Conservation (phyloP, 2,113 vertebrate species). For the Panurus biarmicus region DNA sequence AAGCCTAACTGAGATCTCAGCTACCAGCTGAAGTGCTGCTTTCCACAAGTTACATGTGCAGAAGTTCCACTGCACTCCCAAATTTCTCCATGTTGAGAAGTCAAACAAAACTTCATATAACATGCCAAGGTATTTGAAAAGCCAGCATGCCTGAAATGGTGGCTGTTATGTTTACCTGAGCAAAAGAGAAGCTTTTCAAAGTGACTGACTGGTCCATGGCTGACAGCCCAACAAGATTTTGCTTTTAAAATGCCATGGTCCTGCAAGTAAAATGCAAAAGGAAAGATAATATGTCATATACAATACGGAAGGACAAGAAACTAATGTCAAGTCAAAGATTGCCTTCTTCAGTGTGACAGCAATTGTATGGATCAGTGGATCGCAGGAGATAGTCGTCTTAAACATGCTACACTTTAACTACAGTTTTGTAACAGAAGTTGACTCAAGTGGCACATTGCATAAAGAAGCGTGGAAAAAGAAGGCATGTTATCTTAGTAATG, state of each 20-base stretch:
- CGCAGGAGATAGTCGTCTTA: background rate
- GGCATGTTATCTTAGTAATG: background rate
- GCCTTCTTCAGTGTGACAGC: constrained; percentile 1
- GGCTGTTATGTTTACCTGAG: background rate
- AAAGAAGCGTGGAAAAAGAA: background rate
- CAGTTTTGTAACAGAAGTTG: constrained; percentile 19
- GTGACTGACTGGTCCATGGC: background rate
- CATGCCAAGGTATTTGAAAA: background rate
- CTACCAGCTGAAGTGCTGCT: background rate
- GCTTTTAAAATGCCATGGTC: constrained; percentile 7
- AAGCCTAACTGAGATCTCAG: background rate
- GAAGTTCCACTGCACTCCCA: background rate
- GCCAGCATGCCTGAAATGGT: background rate
- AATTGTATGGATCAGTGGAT: constrained; percentile 10
- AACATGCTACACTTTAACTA: constrained; percentile 7
- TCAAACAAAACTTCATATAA: background rate
- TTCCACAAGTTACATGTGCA: background rate
- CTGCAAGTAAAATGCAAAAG: constrained; percentile 1
- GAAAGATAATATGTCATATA: constrained; percentile 5
- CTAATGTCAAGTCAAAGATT: constrained; percentile 35
- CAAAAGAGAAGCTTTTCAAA: background rate
- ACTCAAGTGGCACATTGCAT: background rate
- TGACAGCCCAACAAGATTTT: background rate
- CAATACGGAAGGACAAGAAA: constrained; percentile 23
- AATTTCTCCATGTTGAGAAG: background rate